Conservation (phyloP, 2,888 invertebrate species). For the Tinea semifulvella region DNA sequence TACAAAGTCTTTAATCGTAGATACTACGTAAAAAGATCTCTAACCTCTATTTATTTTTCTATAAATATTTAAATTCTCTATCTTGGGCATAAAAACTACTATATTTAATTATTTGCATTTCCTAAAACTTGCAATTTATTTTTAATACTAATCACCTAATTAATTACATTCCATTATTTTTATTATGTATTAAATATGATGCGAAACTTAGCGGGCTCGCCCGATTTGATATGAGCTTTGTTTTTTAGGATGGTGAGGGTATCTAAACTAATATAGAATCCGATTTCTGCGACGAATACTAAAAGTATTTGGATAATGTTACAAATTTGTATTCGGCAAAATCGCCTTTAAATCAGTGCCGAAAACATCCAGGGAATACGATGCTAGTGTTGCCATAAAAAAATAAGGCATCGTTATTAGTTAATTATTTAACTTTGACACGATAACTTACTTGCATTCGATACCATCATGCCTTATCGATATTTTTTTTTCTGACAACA, state of each 20-base stretch:
- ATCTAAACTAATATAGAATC: constrained; percentile 42
- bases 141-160: not conserved
- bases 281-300: constrained; percentile 55
- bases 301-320: constrained; percentile 59
- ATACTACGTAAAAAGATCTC: not conserved
- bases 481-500: too few relatives aligned
- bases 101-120: constrained; percentile 5
- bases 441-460: not conserved
- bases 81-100: not conserved
- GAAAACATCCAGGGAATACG: not conserved
- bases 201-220: constrained; percentile 41
- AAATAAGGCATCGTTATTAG: not conserved
- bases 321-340: constrained; percentile 59
- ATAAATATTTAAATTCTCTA: not conserved
- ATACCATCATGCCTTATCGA: not conserved
- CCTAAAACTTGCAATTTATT: constrained; percentile 1
- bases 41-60: constrained; percentile 1
- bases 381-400: not conserved
- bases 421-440: too few relatives aligned
- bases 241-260: constrained; percentile 56
- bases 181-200: constrained; percentile 19
- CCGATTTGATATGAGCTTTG: constrained; percentile 46
- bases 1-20: not conserved
- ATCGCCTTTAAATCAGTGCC: constrained; percentile 1
- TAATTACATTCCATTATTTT: not conserved